Evolutionary conservation across 2,888 invertebrate genomes (phyloP).

Genomic region (Ectropis crepuscularia): DNA sequence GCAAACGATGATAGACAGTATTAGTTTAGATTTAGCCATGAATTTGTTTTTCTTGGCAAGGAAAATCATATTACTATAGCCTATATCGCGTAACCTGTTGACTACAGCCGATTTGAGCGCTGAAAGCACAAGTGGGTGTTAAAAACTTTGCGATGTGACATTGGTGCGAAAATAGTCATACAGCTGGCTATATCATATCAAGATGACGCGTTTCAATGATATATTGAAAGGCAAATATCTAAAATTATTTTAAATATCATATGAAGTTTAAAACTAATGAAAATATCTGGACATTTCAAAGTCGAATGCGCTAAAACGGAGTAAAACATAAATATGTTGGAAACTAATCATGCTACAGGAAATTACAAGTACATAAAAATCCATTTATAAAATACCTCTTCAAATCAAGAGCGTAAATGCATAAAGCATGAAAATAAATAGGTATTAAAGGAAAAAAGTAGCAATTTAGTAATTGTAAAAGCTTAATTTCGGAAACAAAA

Average conservation of each 20-base stretch:
- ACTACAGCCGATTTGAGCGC: conserved; percentile 37
- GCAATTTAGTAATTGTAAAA: too few relatives aligned
- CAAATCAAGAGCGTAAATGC: too few relatives aligned
- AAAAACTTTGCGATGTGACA: conserved; percentile 61
- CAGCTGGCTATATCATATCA: conserved; percentile 65
- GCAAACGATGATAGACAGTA: conserved; percentile 32
- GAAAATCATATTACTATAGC: conserved; percentile 37
- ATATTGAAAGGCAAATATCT: conserved; percentile 26
- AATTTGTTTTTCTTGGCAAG: conserved; percentile 44
- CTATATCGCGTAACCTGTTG: conserved; percentile 42
- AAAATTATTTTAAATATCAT: conserved; percentile 3
- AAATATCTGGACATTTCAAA: neutral
- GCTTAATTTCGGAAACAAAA: neutral
- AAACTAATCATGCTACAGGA: too few relatives aligned
- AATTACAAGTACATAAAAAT: too few relatives aligned
- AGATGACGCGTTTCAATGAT: conserved; percentile 27
- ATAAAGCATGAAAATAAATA: too few relatives aligned
- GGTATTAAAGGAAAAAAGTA: too few relatives aligned
- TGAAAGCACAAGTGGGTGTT: conserved; percentile 65
- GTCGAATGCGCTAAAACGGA: neutral
- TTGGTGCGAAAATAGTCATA: conserved; percentile 70
- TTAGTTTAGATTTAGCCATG: conserved; percentile 36
- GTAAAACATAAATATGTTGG: too few relatives aligned
- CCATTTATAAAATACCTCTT: too few relatives aligned
- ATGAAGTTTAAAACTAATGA: neutral